phyloP scores from a whole-genome alignment of 2,113 vertebrate genomes.

The Vombatus ursinus region DNA sequence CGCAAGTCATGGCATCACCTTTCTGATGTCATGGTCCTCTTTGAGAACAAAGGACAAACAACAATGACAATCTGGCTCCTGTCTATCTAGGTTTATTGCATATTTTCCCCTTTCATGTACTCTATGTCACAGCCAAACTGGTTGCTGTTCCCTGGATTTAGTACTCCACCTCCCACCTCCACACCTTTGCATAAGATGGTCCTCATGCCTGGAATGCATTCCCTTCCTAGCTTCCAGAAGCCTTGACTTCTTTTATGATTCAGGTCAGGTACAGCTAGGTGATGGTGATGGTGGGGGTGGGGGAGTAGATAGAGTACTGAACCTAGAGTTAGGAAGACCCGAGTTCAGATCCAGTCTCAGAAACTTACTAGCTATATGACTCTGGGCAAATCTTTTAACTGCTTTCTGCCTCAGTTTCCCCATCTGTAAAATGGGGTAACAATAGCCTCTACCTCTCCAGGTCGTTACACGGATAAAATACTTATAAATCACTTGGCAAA shows the following conservation, averaged over 20 bases:
- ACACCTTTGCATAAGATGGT: background rate
- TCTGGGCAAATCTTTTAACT: background rate
- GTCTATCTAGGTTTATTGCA: background rate
- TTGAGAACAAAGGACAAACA: no score
- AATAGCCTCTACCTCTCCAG: background rate
- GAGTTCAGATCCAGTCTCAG: background rate
- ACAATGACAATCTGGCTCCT: background rate
- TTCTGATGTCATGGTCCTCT: no score
- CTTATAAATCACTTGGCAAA: background rate
- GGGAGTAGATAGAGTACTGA: background rate
- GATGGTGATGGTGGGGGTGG: no score
- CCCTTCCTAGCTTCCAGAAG: background rate
- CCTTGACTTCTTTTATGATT: background rate
- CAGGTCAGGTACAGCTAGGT: background rate
- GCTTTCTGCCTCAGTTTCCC: background rate
- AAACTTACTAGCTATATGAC: background rate
- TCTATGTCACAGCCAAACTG: background rate
- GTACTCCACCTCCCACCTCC: background rate
- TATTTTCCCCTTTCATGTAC: background rate
- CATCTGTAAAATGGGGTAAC: background rate
- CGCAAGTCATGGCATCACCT: no score
- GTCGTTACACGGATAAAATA: background rate
- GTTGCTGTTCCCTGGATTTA: no score
- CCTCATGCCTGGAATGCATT: background rate
- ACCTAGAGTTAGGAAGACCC: background rate